Conservation (phyloP, 2,888 invertebrate species). For the Euproctis similis region DNA sequence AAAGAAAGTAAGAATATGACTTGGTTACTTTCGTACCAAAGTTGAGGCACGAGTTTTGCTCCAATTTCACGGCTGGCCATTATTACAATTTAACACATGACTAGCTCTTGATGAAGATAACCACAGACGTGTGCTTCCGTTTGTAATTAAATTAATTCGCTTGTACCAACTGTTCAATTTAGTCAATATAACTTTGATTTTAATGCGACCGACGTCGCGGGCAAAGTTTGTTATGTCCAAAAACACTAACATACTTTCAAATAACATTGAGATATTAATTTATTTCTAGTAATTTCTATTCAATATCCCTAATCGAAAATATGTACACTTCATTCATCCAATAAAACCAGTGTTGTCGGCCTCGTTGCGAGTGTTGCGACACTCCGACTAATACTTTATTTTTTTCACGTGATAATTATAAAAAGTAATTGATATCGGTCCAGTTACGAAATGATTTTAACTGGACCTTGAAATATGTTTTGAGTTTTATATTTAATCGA, state of each 20-base stretch:
- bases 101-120: neutral
- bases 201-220: neutral
- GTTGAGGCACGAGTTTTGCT: no score
- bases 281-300: neutral
- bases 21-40: no score
- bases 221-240: no score
- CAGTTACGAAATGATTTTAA: slow-evolving; percentile 16
- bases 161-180: neutral
- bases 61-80: no score
- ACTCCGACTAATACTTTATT: slow-evolving; percentile 10
- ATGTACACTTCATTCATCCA: slow-evolving; percentile 14
- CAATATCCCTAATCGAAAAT: neutral
- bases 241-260: no score
- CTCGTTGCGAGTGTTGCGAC: slow-evolving; percentile 20
- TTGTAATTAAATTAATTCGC: neutral
- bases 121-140: neutral
- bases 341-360: slow-evolving; percentile 5
- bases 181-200: neutral
- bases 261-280: neutral
- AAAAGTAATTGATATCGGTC: slow-evolving; percentile 21
- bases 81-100: neutral
- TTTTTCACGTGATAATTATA: slow-evolving; percentile 15
- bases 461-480: slow-evolving; percentile 16
- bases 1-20: no score
- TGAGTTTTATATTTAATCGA: slow-evolving; percentile 9